Conservation (phyloP, 2,797 vertebrate genomes). For the Anguilla anguilla region DNA sequence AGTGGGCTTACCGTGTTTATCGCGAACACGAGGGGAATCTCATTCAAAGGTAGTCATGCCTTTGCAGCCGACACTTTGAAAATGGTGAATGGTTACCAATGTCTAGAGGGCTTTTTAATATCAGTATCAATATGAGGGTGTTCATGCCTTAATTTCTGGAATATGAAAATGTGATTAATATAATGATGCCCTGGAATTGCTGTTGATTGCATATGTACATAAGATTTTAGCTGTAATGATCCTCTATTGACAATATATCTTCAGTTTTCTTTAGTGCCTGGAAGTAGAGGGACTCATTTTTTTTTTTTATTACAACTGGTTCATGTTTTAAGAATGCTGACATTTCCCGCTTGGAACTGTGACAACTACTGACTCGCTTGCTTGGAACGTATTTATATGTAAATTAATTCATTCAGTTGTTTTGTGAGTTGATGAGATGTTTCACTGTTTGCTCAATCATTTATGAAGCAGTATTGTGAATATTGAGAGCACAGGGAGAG, state of each 20-base stretch:
- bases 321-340: not conserved
- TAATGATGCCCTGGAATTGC: constrained; percentile 10
- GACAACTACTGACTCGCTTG: constrained; percentile 35
- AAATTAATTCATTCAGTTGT: constrained; percentile 12
- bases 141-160: constrained; percentile 34
- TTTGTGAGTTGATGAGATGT: not conserved
- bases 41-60: not conserved
- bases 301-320: not conserved
- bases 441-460: constrained; percentile 2
- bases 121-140: not conserved
- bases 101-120: not conserved
- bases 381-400: constrained; percentile 33
- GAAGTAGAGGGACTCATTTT: not conserved
- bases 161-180: not conserved
- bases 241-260: constrained; percentile 6
- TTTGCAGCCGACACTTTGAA: not conserved
- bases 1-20: not conserved
- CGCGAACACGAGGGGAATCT: not conserved
- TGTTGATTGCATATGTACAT: constrained; percentile 14
- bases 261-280: constrained; percentile 16
- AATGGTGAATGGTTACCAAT: not conserved
- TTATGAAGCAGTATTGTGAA: constrained; percentile 35
- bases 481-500: constrained; percentile 26
- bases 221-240: not conserved
- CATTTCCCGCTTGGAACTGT: constrained; percentile 19